A percentile compares a stretch with the other conserved stretches of the same genome.
Evolutionary conservation across 2,113 vertebrate genomes (phyloP).

Genomic region (Anolis carolinensis): DNA sequence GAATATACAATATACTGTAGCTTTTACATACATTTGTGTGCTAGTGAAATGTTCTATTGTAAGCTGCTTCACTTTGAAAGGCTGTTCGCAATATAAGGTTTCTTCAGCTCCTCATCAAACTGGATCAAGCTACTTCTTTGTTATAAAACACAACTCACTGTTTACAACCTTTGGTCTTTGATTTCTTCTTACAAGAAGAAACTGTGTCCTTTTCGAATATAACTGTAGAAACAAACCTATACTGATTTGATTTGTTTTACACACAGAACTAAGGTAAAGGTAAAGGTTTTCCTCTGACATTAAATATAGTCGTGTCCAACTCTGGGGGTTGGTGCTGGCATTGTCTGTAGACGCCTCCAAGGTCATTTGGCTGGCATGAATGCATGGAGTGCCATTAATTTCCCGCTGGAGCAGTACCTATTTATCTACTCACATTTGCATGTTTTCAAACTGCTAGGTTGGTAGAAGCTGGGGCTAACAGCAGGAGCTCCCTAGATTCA

Average conservation of each 20-base stretch:
- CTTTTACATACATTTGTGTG: slow-evolving; percentile 76
- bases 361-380: too few species aligned
- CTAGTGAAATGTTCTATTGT: slow-evolving; percentile 77
- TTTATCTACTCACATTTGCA: too few species aligned
- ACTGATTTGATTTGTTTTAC: slow-evolving; percentile 78
- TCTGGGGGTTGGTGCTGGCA: too few species aligned
- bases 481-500: too few species aligned
- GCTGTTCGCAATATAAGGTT: slow-evolving; percentile 72
- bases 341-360: too few species aligned
- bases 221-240: slow-evolving; percentile 77
- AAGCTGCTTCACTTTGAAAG: slow-evolving; percentile 70
- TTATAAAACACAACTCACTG: slow-evolving; percentile 74
- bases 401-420: too few species aligned
- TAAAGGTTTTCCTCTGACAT: too few species aligned
- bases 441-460: too few species aligned
- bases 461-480: too few species aligned
- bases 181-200: slow-evolving; percentile 76
- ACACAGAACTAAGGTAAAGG: slow-evolving; percentile 66
- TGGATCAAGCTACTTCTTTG: slow-evolving; percentile 76
- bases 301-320: too few species aligned
- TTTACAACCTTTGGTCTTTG: slow-evolving; percentile 77
- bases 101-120: slow-evolving; percentile 75
- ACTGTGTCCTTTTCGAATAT: slow-evolving; percentile 72
- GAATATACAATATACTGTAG: slow-evolving; percentile 76
- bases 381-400: too few species aligned